A percentile compares a stretch with the other conserved stretches of the same genome.
Conservation (phyloP, 2,797 vertebrate species). For the Atherinosoma microstoma region DNA sequence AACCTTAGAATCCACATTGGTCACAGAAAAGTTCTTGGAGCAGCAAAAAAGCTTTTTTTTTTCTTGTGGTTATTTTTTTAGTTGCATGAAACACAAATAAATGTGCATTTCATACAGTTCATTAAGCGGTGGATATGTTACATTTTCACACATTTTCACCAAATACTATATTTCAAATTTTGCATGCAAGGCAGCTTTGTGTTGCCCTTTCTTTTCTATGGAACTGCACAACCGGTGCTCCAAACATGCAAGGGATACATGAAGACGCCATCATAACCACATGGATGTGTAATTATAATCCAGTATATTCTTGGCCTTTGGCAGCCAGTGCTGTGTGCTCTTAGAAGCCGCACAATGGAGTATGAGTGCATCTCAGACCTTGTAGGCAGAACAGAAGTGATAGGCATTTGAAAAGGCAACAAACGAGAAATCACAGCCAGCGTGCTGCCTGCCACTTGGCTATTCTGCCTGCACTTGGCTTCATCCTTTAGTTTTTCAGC, state of each 20-base stretch:
- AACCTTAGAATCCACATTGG: too few relatives aligned
- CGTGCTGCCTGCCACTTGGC: slow-evolving; percentile 29
- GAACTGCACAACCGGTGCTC: background rate
- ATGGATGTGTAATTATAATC: background rate
- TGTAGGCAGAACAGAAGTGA: slow-evolving; percentile 27
- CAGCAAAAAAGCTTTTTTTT: too few relatives aligned
- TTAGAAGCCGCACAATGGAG: background rate
- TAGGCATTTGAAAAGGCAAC: slow-evolving; percentile 36
- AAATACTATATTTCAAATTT: background rate
- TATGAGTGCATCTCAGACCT: slow-evolving; percentile 20
- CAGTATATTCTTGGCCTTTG: background rate
- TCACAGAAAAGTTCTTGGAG: too few relatives aligned
- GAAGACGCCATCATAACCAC: background rate
- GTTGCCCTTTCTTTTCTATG: background rate
- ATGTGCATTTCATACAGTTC: background rate
- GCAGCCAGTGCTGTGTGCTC: background rate
- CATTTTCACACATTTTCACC: background rate
- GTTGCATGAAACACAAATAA: background rate
- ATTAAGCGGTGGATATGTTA: too few relatives aligned
- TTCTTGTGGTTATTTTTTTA: background rate
- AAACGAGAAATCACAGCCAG: slow-evolving; percentile 40
- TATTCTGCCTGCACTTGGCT: slow-evolving; percentile 46
- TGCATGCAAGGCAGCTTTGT: background rate
- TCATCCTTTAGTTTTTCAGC: slow-evolving; percentile 34
- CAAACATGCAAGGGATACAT: background rate